A percentile compares a stretch with the other conserved stretches of the same genome.
Evolutionary conservation across 1,140 invertebrate species (phyloP).

Genomic region (Dinoponera quadriceps): DNA sequence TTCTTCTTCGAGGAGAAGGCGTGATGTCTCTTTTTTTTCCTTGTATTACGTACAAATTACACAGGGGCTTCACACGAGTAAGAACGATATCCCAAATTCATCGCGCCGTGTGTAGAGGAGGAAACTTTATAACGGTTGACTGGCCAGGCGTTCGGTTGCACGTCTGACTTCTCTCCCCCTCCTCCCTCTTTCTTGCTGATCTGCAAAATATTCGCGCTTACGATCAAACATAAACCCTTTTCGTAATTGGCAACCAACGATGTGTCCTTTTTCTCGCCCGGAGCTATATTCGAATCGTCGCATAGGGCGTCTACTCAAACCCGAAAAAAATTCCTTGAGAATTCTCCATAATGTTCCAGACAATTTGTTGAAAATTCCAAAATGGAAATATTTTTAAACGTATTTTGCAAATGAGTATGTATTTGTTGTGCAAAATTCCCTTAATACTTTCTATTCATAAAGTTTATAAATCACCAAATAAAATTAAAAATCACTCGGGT

Average conservation of each 20-base stretch:
- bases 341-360: too few relatives aligned
- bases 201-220: background rate
- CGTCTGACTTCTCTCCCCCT: too few relatives aligned
- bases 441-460: too few relatives aligned
- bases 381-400: too few relatives aligned
- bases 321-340: background rate
- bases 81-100: slow-evolving; percentile 11
- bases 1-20: slow-evolving; percentile 13
- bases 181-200: slow-evolving; percentile 8
- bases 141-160: background rate
- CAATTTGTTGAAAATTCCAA: too few relatives aligned
- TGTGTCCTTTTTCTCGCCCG: background rate
- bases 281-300: slow-evolving; percentile 7
- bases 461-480: too few relatives aligned
- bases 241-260: slow-evolving; percentile 3
- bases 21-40: slow-evolving; percentile 33
- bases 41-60: slow-evolving; percentile 34
- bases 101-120: slow-evolving; percentile 20
- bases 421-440: too few relatives aligned
- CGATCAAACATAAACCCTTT: background rate
- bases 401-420: too few relatives aligned
- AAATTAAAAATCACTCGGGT: too few relatives aligned
- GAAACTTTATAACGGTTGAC: background rate
- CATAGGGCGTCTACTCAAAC: slow-evolving; percentile 41
- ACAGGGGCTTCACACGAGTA: slow-evolving; percentile 13